Evolutionary conservation across 2,797 vertebrate species (phyloP), one percentile per base, ranked within the genome.

Genomic region (Merluccius polli): DNA sequence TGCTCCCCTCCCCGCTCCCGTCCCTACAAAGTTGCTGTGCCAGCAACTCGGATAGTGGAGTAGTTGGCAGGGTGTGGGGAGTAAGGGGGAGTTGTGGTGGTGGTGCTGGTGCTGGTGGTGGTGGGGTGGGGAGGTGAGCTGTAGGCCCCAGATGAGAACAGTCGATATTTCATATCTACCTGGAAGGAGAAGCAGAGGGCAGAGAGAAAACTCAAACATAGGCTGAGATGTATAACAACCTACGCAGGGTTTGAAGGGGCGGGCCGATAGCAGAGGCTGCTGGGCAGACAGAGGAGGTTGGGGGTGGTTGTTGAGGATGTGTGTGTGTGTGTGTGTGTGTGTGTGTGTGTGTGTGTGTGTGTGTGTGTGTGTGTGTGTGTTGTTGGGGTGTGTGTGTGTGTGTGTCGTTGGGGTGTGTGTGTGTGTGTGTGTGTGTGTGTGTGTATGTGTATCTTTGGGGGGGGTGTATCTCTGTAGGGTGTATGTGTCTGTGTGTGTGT

Each of bases 91-190:
- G 86, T 76, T 63, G 83, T 88, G 83, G 71, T 80, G 87, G 87
- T 83, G 83, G 65, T 76, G 78, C 79, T 82, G 79, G 72, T 35
- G 74, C 5, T 76, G 79, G 83, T 70, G 36, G 82, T 77, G 84
- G 71, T 86, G 82, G 80, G 63, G 79, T 63, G 80, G 82, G 79
- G 59, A 77, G 63, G 74, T 78, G 84, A 80, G 83, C 82, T 83
- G 77, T 77, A 80, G 52, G 86, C 82, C 84, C 82, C 85, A 87
- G 80, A 91, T 85, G 86, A 92, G 85, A 91, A 84, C 88, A 90
- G 91, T 93, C 93, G 90, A 92, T 93, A 93, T 92, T 91, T 93
- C 86, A 90, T 92, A 93, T 89, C 83, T 86, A 90, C 88, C 86
- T 92, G 88, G 88, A 92, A 92, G 90, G 89, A 87, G 85, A 91